Evolutionary conservation across 2,888 invertebrate species (phyloP), one percentile per base, ranked within the genome.

Genomic region (Aleiodes testaceus): DNA sequence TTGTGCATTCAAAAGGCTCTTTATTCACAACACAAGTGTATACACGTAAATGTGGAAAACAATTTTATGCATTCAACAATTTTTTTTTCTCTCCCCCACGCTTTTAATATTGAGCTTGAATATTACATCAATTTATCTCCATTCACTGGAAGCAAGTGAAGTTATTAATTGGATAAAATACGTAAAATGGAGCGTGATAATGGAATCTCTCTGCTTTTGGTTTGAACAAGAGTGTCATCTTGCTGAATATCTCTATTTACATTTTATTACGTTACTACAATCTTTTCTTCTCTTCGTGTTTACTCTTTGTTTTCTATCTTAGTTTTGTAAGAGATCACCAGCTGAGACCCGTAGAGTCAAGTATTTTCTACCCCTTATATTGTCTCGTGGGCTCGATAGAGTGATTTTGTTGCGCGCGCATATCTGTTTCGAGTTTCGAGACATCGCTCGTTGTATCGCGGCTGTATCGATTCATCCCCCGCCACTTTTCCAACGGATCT

Each of bases 381-480:
- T 79, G 79, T 81, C 79, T 79, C 77, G 74, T 77, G 77, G 72
- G 81, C 79, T 79, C 78, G 77, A 80, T 79, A 78, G 75, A 78
- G 75, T 69, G 68, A 73, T 67, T 44, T 52, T 26, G 70, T 50
- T 74, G 74, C 75, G 76, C 74, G 73, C 74, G 77, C 78, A 75
- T 63, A 65, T 45, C 72, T 75, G 81, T 82, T 85, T 85, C 82
- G 83, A 84, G 84, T 85, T 86, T 85, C 84, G 83, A 85, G 84
- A 84, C 84, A 84, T 85, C 79, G 80, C 78, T 79, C 78, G 83
- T 80, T 85, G 85, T 85, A 85, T 85, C 85, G 85, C 73, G 78
- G 83, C 85, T 85, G 85, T 86, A 86, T 86, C 85, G 86, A 86
- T 86, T 86, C 82, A 81, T 69, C 84, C 84, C 83, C 82, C 45